Conservation (phyloP, 2,888 invertebrate species). For the Tipula lateralis region DNA sequence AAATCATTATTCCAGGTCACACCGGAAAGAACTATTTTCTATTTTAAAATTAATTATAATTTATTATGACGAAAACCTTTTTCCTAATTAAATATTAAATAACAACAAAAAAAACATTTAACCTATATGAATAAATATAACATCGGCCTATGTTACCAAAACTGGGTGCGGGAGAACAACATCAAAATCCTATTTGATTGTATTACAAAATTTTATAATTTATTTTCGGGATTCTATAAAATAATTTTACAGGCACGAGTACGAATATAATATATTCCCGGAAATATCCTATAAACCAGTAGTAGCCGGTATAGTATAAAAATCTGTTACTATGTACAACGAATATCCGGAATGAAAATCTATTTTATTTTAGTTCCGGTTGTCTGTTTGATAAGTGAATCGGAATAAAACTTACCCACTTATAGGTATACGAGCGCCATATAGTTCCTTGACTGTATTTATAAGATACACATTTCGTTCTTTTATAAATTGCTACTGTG, state of each 20-base stretch:
- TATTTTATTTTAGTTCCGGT: background rate
- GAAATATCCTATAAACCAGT: background rate
- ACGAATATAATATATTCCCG: background rate
- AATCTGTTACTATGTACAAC: background rate
- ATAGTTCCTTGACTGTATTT: background rate
- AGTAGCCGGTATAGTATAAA: background rate
- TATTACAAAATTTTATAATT: background rate
- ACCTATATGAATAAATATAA: background rate
- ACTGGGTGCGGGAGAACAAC: background rate
- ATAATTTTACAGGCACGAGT: background rate
- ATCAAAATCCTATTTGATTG: background rate
- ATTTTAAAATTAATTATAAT: background rate
- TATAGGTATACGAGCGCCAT: too few species aligned
- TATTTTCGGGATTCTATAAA: background rate
- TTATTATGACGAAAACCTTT: constrained; percentile 2
- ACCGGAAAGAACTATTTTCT: background rate
- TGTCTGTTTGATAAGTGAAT: background rate
- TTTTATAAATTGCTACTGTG: background rate
- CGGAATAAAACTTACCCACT: background rate
- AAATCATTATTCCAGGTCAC: background rate
- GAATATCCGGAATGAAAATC: background rate
- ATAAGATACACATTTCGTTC: background rate
- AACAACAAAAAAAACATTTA: background rate
- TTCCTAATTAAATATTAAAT: constrained; percentile 24
- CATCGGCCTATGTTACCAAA: background rate